Evolutionary conservation across 2,888 invertebrate genomes (phyloP).

Genomic region (Machimus rusticus): DNA sequence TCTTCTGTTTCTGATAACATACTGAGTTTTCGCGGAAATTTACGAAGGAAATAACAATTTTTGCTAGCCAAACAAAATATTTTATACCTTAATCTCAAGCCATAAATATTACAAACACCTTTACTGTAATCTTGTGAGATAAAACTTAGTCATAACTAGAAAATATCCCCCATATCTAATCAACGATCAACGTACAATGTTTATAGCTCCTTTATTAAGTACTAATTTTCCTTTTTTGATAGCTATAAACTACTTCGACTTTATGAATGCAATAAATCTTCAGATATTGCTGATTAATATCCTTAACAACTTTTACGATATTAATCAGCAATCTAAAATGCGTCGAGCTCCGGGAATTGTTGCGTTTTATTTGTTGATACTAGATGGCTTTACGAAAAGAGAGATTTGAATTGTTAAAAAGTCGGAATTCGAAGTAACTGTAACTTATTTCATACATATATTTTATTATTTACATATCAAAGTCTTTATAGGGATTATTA

Average conservation of each 20-base stretch:
- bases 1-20: too few relatives aligned
- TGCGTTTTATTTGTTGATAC: background rate
- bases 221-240: background rate
- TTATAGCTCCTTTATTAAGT: background rate
- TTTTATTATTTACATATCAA: background rate
- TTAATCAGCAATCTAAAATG: background rate
- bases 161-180: background rate
- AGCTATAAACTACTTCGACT: background rate
- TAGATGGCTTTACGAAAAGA: background rate
- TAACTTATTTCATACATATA: background rate
- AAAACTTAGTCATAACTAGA: background rate
- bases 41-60: background rate
- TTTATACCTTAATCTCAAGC: background rate
- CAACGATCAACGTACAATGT: background rate
- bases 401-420: background rate
- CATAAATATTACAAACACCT: background rate
- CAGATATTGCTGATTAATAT: background rate
- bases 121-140: background rate
- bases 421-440: background rate
- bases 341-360: background rate
- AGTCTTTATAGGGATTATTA: too few relatives aligned
- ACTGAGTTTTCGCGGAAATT: background rate
- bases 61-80: background rate
- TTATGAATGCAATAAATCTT: background rate
- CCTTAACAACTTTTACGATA: background rate